These are phyloP conservation scores for Gymnothorax reevesii DNA, from an alignment of 2,797 vertebrate species.

Conservation along the genomic window DNA sequence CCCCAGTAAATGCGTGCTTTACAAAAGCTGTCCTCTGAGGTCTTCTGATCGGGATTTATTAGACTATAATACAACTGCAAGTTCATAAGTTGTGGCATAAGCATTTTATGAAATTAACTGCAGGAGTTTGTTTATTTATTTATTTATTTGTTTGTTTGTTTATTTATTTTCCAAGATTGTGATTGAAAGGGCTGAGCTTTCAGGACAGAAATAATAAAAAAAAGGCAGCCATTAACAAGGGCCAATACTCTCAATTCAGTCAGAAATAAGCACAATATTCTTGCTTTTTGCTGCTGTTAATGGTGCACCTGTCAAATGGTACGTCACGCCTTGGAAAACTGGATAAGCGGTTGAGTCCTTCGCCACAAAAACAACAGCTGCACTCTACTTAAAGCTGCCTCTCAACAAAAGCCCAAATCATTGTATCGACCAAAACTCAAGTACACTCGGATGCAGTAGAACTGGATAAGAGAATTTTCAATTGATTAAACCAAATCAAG, in stretches of 20 bases:
- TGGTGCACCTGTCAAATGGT: background rate
- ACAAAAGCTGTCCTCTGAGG: background rate
- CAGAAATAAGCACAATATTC: background rate
- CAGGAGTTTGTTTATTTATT: background rate
- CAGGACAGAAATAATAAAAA: constrained; percentile 28
- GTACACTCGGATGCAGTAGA: background rate
- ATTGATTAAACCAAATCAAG: background rate
- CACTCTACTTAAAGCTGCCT: background rate
- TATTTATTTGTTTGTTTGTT: background rate
- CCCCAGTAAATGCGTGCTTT: constrained; percentile 37
- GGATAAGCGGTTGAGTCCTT: background rate
- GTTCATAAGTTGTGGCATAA: background rate
- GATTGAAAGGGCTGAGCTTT: background rate
- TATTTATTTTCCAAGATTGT: background rate
- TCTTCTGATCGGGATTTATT: background rate
- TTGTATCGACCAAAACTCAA: background rate
- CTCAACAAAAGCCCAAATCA: background rate
- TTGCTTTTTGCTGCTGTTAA: background rate
- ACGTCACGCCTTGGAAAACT: background rate
- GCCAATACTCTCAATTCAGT: constrained; percentile 27
- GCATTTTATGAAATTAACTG: background rate
- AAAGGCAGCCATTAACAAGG: constrained; percentile 21
- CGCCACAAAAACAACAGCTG: constrained; percentile 9
- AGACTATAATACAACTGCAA: background rate
- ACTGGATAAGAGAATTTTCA: constrained; percentile 9